Conservation (phyloP, 2,113 vertebrate species). For the Podarcis raffonei region DNA sequence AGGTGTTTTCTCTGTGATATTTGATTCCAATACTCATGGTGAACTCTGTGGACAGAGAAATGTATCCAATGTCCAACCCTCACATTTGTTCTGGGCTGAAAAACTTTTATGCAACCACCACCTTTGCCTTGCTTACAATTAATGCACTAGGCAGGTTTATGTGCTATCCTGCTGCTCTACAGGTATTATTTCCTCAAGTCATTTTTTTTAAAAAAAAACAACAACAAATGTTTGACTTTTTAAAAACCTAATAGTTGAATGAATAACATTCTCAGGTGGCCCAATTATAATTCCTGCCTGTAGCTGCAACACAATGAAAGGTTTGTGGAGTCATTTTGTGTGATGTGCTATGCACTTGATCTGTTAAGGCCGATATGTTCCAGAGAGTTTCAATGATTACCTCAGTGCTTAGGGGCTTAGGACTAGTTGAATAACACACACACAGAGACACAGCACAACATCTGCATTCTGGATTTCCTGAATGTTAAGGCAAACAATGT, state of each 20-base stretch:
- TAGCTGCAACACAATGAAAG: conserved; percentile 71
- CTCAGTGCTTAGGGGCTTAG: conserved; percentile 59
- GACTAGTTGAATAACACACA: conserved; percentile 53
- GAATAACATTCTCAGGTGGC: conserved; percentile 70
- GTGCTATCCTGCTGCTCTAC: background rate
- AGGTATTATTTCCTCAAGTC: conserved; percentile 44
- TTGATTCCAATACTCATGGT: background rate
- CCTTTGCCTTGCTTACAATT: background rate
- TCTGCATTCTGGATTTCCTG: conserved; percentile 36
- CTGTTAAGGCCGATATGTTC: conserved; percentile 63
- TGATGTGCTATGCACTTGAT: conserved; percentile 64
- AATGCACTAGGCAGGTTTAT: background rate
- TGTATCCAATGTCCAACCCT: background rate
- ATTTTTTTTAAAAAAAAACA: conserved; percentile 47
- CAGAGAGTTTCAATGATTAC: conserved; percentile 63
- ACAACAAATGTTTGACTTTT: conserved; percentile 47
- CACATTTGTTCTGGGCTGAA: background rate
- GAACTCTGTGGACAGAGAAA: background rate
- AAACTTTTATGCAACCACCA: background rate
- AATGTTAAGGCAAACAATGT: conserved; percentile 3
- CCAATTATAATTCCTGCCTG: conserved; percentile 73
- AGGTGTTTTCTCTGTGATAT: background rate
- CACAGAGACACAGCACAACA: conserved; percentile 47
- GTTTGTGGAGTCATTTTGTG: conserved; percentile 68
- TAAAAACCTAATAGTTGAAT: conserved; percentile 59